Evolutionary conservation across 2,888 invertebrate species (phyloP), one percentile per base, ranked within the genome.

Genomic region (Drosophila greeni): DNA sequence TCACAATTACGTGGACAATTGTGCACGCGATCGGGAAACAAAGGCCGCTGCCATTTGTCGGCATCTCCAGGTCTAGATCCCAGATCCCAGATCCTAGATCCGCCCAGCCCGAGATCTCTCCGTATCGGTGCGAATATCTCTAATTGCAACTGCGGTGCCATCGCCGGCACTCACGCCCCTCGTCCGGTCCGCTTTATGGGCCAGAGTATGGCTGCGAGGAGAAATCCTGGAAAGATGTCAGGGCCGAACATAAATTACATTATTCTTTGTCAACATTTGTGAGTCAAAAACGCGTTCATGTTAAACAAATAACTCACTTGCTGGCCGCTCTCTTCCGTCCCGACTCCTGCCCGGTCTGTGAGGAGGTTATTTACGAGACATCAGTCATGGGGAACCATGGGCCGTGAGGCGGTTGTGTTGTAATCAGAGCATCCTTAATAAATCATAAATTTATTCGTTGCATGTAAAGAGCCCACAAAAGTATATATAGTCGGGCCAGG

Each of bases 391-490:
- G 36, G 55, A 45, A 33, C 33, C 48, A 48, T 48, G 54, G 52
- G 57, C 42, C 29, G 18, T 54, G 55, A 33, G 54, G 52, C 54
- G 52, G 45, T 54, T 34, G 83, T 86, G 86, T 86, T 87, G 87
- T 86, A 86, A 86, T 86, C 86, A 86, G 86, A 85, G 82, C 83
- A 85, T 86, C 86, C 87, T 86, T 86, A 86, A 86, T 86, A 86
- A 86, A 86, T 86, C 86, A 86, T 86, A 87, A 85, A 86, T 86
- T 86, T 85, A 86, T 86, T 77, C 86, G 48, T 56, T 75, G 82
- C 78, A 78, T 83, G 82, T 79, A 79, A 83, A 82, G 66, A 43
- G 62, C 16, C 24, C 18, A 49, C 24, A 61, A 48, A 36, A 49
- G 31, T 26, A 36, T 18, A 45, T 14, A 43, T 45, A 45, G 18